These are phyloP conservation scores for Mirounga angustirostris DNA, from an alignment of 2,113 vertebrate species.

Conservation along the genomic window DNA sequence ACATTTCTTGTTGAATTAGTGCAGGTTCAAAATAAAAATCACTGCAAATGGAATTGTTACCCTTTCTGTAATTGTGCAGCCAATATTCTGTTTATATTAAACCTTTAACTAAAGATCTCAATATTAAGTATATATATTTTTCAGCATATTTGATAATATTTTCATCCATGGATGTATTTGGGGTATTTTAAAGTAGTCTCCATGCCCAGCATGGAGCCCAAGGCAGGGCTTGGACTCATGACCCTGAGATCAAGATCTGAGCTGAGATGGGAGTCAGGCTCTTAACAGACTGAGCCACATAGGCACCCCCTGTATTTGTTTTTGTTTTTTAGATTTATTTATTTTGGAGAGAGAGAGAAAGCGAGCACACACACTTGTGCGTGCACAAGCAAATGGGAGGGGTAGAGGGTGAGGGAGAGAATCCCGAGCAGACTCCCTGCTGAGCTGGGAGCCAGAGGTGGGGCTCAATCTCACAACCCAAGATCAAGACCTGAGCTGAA, in stretches of 20 bases:
- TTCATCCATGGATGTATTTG: background rate
- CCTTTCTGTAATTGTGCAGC: background rate
- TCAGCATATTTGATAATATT: background rate
- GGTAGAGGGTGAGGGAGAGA: background rate
- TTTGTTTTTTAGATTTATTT: background rate
- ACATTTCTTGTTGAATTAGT: constrained; percentile 21
- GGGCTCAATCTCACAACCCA: background rate
- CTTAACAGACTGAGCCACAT: background rate
- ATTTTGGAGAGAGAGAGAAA: background rate
- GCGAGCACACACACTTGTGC: too few species aligned
- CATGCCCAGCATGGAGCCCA: too few species aligned
- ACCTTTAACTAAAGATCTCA: background rate
- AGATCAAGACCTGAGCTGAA: background rate
- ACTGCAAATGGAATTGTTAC: background rate
- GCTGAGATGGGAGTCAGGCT: background rate
- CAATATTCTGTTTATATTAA: background rate
- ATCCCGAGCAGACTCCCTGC: background rate
- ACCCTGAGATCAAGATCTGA: background rate
- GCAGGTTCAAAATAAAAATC: background rate
- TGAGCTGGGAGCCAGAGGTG: background rate
- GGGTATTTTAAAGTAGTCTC: background rate
- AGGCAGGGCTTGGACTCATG: background rate
- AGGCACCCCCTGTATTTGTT: background rate
- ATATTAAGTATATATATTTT: background rate
- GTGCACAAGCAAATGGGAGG: background rate